Evolutionary conservation across 2,888 invertebrate species (phyloP), one percentile per base, ranked within the genome.

Genomic region (Litoditis marina): DNA sequence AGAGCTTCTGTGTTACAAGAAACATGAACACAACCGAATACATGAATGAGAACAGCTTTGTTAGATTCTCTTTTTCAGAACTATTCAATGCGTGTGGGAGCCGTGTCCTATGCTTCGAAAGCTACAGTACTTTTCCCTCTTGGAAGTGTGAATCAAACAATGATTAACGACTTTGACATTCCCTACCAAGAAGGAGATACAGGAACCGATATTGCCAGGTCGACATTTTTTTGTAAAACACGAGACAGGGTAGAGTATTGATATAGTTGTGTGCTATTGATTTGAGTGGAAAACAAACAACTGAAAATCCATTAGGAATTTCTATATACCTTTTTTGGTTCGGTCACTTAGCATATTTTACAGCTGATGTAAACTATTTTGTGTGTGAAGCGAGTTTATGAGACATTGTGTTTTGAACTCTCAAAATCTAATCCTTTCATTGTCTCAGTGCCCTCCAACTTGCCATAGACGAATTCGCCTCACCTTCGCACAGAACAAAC

Each of bases 21-120:
- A 36, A 36, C 36, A 11, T 36, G 36, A 11, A 8, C 8, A 36
- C 36, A 36, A 11, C n/a, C n/a, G 42, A 22, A n/a, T 42, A 42
- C 5, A 7, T 11, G 5, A 22, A 22, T 42, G 5, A 42, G n/a
- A 11, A 11, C 13, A 42, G 13, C 22, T n/a, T 7, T 42, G n/a
- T 42, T 46, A n/a, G 13, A 46, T 46, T 46, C 22, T 46, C 22
- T 46, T n/a, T 6, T 22, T 22, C 28, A 55, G 49, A 19, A 25
- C 8, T 31, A 47, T 5, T 47, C 22, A 25, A 57, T 57, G 57
- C 46, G 44, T 22, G 31, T 57, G 11, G 57, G 57, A 32, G 34
- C 49, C 1, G 19, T 46, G 2, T 47, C 49, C 46, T 57, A 57
- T 27, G 47, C 31, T 6, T 13, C 16, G 13, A 34, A 19, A 4